These are phyloP conservation scores for Okamejei kenojei DNA, from an alignment of 2,797 vertebrate species.

Conservation along the genomic window DNA sequence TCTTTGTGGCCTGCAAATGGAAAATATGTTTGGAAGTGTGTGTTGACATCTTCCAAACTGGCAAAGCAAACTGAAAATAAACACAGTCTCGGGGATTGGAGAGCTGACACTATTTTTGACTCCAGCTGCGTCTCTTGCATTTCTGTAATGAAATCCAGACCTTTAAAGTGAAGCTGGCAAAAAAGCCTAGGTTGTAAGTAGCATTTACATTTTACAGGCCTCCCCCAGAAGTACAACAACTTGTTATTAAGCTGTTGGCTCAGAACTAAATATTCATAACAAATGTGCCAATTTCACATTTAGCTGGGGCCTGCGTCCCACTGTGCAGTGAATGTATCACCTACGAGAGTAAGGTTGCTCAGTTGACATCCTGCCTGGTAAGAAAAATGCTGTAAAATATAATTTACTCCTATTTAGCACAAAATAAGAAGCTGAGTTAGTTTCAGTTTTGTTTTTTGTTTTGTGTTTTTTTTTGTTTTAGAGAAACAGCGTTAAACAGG, in stretches of 20 bases:
- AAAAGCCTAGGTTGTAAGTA: background rate
- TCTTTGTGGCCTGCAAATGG: background rate
- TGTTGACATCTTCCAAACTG: background rate
- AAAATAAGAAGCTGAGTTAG: background rate
- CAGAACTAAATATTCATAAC: background rate
- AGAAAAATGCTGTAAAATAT: background rate
- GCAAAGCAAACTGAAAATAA: background rate
- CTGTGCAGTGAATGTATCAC: background rate
- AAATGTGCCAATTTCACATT: background rate
- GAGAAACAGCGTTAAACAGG: too few species aligned
- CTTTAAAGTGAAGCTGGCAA: background rate
- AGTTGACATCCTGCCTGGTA: background rate
- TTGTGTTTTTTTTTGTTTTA: too few species aligned
- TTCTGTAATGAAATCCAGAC: background rate
- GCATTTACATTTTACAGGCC: conserved; percentile 4
- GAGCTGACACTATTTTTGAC: background rate
- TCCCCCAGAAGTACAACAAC: background rate
- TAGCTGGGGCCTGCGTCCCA: background rate
- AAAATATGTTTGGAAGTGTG: background rate
- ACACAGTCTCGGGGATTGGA: background rate
- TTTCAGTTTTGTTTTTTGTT: too few species aligned
- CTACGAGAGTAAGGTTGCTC: background rate
- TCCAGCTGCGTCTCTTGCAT: background rate
- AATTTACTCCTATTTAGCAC: background rate
- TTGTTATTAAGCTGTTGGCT: conserved; percentile 27